Evolutionary conservation across 2,113 vertebrate species (phyloP), one percentile per base, ranked within the genome.

Genomic region (Rhagologus leucostigma): DNA sequence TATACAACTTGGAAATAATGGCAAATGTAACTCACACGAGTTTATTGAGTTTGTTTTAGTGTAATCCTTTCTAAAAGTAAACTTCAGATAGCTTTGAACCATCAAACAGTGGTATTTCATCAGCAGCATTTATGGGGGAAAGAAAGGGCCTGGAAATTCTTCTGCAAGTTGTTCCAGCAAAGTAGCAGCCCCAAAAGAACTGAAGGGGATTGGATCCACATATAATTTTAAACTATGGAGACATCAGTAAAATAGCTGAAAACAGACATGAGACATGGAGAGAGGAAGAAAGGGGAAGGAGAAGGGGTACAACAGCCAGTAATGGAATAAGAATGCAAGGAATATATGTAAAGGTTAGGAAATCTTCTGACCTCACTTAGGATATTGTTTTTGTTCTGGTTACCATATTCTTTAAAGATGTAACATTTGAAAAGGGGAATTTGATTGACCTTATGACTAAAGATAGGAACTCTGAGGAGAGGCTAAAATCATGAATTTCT

Each of bases 361-460:
- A 94, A 87, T 93, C 69, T 49, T 90, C 68, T 94, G 93, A 96
- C 79, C 60, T 71, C 67, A 92, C 71, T 93, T 96, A 91, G 9
- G 96, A 78, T 94, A 81, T 97, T 97, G 87, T 84, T 70, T 95
- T 96, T 93, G 39, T 95, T 97, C 90, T 94, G 70, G 56, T 95
- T 97, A 96, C 70, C 94, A 92, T 96, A 96, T 96, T 95, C 70
- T 96, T 95, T 88, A 53, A 84, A 96, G 83, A 93, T 81, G 76
- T 92, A 97, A 73, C 91, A 97, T 97, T 96, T 96, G 94, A 96
- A 97, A 97, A 91, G 82, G 60, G 88, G 84, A 96, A 96, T 97
- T 97, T 96, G 81, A 97, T 95, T 97, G 94, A 97, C 82, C 91
- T 98, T 97, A 93, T 86, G 78, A 96, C 87, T 96, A 95, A 91